A percentile compares a stretch with the other conserved stretches of the same genome.
Evolutionary conservation across 1,140 invertebrate genomes (phyloP).

Genomic region (Cataglyphis hispanica): DNA sequence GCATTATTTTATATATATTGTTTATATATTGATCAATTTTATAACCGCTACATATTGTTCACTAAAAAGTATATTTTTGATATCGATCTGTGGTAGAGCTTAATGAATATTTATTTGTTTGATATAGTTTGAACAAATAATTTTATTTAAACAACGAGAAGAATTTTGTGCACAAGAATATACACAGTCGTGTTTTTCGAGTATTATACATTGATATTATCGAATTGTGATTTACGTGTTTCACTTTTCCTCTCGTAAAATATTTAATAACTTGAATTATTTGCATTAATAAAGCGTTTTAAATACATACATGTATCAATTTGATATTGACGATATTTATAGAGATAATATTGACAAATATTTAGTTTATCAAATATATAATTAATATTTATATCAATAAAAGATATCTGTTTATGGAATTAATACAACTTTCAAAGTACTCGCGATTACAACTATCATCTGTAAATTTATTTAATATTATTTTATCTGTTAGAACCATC

Average conservation of each 20-base stretch:
- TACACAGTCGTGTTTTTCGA: background rate
- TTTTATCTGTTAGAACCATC: background rate
- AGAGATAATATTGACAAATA: conserved; percentile 43
- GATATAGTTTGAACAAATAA: conserved; percentile 53
- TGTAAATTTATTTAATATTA: conserved; percentile 45
- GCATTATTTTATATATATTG: conserved; percentile 2
- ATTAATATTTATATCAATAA: conserved; percentile 36
- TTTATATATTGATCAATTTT: conserved; percentile 42
- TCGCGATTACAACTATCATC: conserved; percentile 45
- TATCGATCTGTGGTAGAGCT: conserved; percentile 17
- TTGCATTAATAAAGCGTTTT: conserved; percentile 48
- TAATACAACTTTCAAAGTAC: background rate
- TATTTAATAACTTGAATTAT: conserved; percentile 49
- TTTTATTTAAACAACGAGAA: conserved; percentile 35
- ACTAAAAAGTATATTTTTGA: conserved; percentile 7
- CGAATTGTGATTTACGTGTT: conserved; percentile 38
- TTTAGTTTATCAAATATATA: conserved; percentile 44
- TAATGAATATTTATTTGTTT: conserved; percentile 58
- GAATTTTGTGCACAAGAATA: background rate
- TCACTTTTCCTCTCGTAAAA: conserved; percentile 27
- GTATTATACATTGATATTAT: conserved; percentile 35
- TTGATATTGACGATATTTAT: conserved; percentile 29
- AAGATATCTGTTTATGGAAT: background rate
- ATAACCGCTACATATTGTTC: conserved; percentile 14
- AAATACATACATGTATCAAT: conserved; percentile 22